These are phyloP conservation scores for Bos javanicus DNA, from an alignment of 2,113 vertebrate genomes.

Conservation along the genomic window DNA sequence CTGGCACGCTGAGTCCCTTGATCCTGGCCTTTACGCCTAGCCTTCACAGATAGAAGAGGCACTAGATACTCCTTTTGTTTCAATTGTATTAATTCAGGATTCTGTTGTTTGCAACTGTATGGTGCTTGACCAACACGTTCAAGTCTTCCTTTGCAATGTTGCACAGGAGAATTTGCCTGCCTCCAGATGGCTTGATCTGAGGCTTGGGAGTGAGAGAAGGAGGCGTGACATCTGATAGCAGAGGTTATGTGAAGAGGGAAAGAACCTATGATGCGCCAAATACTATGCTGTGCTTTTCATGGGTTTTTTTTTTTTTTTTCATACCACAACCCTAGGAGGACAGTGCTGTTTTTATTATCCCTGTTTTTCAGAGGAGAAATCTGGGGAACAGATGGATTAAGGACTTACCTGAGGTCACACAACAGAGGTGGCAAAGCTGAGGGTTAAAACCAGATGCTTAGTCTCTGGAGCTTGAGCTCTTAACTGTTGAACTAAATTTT, in stretches of 20 bases:
- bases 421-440: not conserved
- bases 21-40: not conserved
- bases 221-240: not conserved
- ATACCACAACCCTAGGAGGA: not conserved
- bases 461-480: not conserved
- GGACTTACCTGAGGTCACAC: not conserved
- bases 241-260: not conserved
- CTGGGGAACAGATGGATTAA: not conserved
- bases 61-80: not conserved
- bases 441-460: not conserved
- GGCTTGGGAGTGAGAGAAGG: not conserved
- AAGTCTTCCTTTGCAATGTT: not conserved
- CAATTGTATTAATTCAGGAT: not conserved
- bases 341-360: not conserved
- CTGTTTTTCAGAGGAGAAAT: not conserved
- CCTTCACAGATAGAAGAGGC: not conserved
- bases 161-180: not conserved
- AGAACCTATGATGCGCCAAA: not conserved
- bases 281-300: not conserved
- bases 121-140: not conserved
- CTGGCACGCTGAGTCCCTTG: not conserved
- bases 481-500: not conserved
- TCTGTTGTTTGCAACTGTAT: not conserved
- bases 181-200: not conserved
- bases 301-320: not conserved